These are phyloP conservation scores for Stenolophus ochropezus DNA, from an alignment of 2,888 invertebrate genomes.

Conservation along the genomic window DNA sequence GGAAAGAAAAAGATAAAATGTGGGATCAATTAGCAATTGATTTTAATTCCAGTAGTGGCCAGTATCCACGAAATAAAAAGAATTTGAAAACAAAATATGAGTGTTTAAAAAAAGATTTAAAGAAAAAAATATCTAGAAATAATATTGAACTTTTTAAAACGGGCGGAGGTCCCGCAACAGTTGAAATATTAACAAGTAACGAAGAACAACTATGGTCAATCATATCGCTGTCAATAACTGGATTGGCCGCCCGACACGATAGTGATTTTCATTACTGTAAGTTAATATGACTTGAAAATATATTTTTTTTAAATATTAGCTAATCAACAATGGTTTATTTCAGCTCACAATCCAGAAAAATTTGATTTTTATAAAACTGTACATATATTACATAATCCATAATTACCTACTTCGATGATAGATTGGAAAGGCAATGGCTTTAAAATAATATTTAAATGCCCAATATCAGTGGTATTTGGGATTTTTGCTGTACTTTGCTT, in stretches of 20 bases:
- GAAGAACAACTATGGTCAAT: not conserved
- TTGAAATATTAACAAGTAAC: not conserved
- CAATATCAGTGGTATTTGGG: no score
- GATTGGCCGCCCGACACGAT: not conserved
- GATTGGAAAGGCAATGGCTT: no score
- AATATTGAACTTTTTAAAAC: not conserved
- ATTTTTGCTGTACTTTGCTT: no score
- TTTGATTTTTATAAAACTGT: no score
- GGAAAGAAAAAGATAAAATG: not conserved
- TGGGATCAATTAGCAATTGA: not conserved
- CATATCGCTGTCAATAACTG: not conserved
- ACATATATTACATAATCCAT: no score
- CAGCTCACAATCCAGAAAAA: no score
- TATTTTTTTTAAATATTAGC: no score
- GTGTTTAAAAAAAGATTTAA: not conserved
- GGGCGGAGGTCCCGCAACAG: not conserved
- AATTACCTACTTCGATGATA: no score
- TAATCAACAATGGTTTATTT: no score
- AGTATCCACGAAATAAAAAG: slow-evolving; percentile 8
- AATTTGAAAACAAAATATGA: not conserved
- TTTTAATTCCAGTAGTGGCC: not conserved
- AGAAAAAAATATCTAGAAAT: not conserved
- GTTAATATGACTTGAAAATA: no score
- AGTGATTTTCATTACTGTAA: no score
- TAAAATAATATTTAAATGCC: no score